These are phyloP conservation scores for Crocidura indochinensis DNA, from an alignment of 2,797 vertebrate genomes.

Conservation along the genomic window DNA sequence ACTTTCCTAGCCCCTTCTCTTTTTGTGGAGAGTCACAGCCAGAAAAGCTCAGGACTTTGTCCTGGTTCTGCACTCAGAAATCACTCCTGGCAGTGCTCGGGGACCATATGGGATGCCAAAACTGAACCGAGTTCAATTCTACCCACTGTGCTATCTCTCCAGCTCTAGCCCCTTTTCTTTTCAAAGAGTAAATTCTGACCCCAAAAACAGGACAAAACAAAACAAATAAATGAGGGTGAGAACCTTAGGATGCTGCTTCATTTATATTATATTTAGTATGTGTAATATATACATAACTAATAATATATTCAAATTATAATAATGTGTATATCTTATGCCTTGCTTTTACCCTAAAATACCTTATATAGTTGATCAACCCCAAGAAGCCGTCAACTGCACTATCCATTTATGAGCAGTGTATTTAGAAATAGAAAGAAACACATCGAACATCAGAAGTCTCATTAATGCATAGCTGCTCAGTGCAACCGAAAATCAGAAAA, in stretches of 20 bases:
- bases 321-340: conserved; percentile 32
- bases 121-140: no score
- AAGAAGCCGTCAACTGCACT: neutral
- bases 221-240: conserved; percentile 69
- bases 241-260: conserved; percentile 36
- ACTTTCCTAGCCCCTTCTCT: conserved; percentile 26
- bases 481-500: conserved; percentile 31
- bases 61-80: no score
- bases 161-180: neutral
- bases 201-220: conserved; percentile 57
- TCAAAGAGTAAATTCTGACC: conserved; percentile 71
- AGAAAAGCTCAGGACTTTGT: no score
- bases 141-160: no score
- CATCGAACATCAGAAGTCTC: neutral
- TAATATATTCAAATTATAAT: no score
- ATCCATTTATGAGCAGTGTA: neutral
- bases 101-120: no score
- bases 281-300: no score
- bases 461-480: neutral
- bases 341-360: conserved; percentile 61
- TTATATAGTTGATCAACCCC: conserved; percentile 66
- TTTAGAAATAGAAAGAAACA: conserved; percentile 20
- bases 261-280: no score
- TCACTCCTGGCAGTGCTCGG: no score
- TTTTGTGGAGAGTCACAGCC: neutral